These are phyloP conservation scores for Cichlasoma orientale DNA, from an alignment of 2,797 vertebrate species.

Conservation along the genomic window DNA sequence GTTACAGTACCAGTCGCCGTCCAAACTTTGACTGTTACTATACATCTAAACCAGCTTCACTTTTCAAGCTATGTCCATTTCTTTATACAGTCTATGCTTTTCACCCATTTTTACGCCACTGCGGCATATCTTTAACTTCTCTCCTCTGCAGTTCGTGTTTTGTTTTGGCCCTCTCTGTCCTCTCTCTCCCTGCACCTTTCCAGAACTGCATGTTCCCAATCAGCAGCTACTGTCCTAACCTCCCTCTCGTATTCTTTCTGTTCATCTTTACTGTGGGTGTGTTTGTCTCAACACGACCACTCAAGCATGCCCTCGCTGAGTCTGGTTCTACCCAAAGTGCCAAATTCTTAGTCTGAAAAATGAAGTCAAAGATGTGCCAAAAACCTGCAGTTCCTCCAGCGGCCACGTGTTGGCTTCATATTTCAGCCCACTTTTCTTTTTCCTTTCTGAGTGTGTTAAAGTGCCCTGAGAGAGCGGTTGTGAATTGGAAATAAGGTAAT, in stretches of 20 bases:
- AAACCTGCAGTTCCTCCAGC: not conserved
- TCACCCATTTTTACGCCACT: too few species aligned
- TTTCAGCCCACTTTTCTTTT: not conserved
- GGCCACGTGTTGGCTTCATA: not conserved
- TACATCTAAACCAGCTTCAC: too few species aligned
- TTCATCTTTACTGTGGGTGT: too few species aligned
- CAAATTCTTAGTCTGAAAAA: not conserved
- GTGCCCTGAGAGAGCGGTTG: too few species aligned
- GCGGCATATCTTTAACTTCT: not conserved
- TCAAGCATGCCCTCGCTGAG: too few species aligned
- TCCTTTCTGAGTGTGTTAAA: too few species aligned
- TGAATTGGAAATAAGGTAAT: not conserved
- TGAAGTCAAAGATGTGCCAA: not conserved
- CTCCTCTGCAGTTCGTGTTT: not conserved
- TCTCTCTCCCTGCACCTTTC: not conserved
- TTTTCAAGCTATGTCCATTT: too few species aligned
- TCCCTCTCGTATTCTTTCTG: not conserved
- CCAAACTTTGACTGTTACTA: too few species aligned
- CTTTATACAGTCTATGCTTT: too few species aligned
- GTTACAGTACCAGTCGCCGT: too few species aligned
- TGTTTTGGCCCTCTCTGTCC: not conserved
- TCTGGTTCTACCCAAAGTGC: too few species aligned
- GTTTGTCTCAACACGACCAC: too few species aligned
- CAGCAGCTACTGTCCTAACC: not conserved
- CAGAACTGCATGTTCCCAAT: not conserved